Evolutionary conservation across 2,113 vertebrate species (phyloP).

Genomic region (Paratilapia polleni): DNA sequence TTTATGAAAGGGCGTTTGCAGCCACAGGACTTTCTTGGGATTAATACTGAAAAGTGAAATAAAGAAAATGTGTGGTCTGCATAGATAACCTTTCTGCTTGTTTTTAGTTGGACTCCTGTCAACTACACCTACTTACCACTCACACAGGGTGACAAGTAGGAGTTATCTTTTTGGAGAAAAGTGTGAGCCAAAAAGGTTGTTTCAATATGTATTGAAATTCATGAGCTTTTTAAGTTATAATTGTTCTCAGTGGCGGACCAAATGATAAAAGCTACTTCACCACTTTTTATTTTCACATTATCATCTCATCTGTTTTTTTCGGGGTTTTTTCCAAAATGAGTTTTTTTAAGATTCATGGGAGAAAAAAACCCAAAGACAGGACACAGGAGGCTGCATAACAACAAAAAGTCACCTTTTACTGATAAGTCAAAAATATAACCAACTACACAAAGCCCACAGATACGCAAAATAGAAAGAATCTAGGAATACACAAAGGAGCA

Average conservation of each 20-base stretch:
- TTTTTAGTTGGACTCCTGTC: constrained; percentile 36
- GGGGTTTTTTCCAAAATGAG: no score
- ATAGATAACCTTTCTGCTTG: constrained; percentile 20
- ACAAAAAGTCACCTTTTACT: not conserved
- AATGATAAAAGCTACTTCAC: not conserved
- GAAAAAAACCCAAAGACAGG: not conserved
- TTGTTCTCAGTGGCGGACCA: not conserved
- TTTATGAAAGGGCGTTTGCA: not conserved
- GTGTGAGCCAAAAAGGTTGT: constrained; percentile 21
- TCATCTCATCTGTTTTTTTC: not conserved
- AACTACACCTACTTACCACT: constrained; percentile 28
- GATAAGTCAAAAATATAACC: fast-evolving
- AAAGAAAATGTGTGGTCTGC: not conserved
- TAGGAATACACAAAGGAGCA: not conserved
- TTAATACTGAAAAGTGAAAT: constrained; percentile 15
- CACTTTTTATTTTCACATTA: not conserved
- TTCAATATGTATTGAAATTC: not conserved
- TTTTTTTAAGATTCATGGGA: not conserved
- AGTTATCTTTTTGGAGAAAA: constrained; percentile 18
- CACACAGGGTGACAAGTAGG: constrained; percentile 16
- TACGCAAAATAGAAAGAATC: not conserved
- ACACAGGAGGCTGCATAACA: not conserved
- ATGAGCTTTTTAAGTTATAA: not conserved
- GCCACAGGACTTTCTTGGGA: not conserved
- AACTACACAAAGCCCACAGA: not conserved